Evolutionary conservation across 2,888 invertebrate species (phyloP).

Genomic region (Hyppa rectilinea): DNA sequence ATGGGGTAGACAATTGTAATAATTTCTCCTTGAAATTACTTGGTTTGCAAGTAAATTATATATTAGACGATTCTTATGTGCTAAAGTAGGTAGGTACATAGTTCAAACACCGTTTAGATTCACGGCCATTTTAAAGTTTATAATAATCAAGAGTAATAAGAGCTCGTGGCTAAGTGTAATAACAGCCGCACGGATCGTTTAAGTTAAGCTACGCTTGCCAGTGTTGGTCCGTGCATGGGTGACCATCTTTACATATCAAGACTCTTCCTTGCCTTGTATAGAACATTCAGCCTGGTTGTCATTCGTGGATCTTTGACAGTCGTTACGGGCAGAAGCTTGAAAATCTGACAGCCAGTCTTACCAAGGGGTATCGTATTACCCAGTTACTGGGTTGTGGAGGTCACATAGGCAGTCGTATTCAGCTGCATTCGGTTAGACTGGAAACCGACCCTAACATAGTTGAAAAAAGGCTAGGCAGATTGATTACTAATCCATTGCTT

Average conservation of each 20-base stretch:
- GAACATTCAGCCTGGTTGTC: too few relatives aligned
- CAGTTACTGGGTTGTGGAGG: too few relatives aligned
- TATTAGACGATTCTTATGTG: slow-evolving; percentile 21
- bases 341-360: too few relatives aligned
- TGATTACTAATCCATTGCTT: too few relatives aligned
- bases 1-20: neutral
- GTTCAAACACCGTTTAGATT: slow-evolving; percentile 3
- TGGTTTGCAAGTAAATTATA: slow-evolving; percentile 24
- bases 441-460: too few relatives aligned
- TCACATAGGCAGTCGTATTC: too few relatives aligned
- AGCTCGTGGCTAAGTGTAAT: neutral
- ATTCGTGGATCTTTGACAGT: too few relatives aligned
- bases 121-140: slow-evolving; percentile 1
- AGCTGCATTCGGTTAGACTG: too few relatives aligned
- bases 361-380: too few relatives aligned
- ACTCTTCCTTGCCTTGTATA: too few relatives aligned
- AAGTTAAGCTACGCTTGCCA: neutral
- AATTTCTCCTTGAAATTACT: slow-evolving; percentile 25
- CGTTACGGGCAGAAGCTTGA: too few relatives aligned
- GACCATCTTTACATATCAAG: neutral
- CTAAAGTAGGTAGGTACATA: slow-evolving; percentile 3
- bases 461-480: too few relatives aligned
- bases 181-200: neutral
- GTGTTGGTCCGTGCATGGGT: neutral
- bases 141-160: neutral